phyloP scores from a whole-genome alignment of 2,888 invertebrate genomes.

The Kuschelorhynchus macadamiae region DNA sequence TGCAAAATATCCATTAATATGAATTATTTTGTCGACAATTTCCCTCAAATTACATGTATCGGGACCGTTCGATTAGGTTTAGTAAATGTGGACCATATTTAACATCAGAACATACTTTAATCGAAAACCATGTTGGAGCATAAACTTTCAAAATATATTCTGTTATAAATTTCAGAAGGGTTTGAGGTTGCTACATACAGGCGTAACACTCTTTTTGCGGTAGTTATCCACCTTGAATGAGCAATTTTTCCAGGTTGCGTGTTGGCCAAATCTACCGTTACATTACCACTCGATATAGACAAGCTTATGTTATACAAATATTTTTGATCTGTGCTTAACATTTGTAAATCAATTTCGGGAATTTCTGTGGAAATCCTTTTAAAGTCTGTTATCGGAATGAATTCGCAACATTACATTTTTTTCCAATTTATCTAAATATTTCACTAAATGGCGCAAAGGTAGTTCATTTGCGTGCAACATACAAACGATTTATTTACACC shows the following conservation, averaged over 20 bases:
- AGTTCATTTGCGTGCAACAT: not conserved
- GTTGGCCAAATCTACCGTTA: not conserved
- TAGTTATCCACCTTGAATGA: not conserved
- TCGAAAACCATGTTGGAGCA: not conserved
- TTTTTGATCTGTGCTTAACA: constrained; percentile 8
- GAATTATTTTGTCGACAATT: not conserved
- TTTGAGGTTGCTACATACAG: not conserved
- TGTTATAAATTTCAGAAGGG: not conserved
- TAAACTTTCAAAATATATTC: constrained; percentile 6
- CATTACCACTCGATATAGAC: constrained; percentile 6
- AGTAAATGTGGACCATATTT: constrained; percentile 1
- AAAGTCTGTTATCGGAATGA: not conserved
- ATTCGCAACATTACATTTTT: not conserved
- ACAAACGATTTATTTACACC: not conserved
- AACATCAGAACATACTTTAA: not conserved
- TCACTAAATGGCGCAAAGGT: too few relatives aligned
- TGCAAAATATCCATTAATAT: not conserved
- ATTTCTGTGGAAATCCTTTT: constrained; percentile 4
- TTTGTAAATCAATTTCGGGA: not conserved
- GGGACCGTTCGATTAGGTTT: not conserved
- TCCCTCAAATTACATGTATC: not conserved
- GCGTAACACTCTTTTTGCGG: not conserved
- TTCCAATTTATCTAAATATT: not conserved
- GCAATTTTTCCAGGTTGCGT: not conserved
- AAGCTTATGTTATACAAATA: constrained; percentile 5